phyloP scores from a whole-genome alignment of 2,888 invertebrate species.

The Phanerotoma sp. region DNA sequence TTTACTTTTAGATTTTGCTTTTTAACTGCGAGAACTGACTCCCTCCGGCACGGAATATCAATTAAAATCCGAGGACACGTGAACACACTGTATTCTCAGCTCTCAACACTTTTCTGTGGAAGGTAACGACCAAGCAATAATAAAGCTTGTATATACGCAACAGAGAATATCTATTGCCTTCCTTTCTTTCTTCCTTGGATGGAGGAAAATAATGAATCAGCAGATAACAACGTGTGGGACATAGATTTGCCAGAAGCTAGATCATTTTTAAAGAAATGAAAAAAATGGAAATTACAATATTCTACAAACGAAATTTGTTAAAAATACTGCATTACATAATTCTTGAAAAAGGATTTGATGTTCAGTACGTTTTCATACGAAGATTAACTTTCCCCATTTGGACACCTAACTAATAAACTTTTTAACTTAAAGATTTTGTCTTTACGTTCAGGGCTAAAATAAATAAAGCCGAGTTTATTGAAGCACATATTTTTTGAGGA shows the following conservation, averaged over 20 bases:
- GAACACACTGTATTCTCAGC: conserved; percentile 8
- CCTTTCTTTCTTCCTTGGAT: too few relatives aligned
- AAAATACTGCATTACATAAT: too few relatives aligned
- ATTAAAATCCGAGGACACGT: conserved; percentile 36
- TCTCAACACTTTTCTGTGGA: conserved; percentile 19
- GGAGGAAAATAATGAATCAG: conserved; percentile 1
- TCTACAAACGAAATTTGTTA: not conserved
- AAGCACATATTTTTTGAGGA: too few relatives aligned
- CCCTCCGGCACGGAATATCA: conserved; percentile 38
- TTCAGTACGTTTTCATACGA: too few relatives aligned
- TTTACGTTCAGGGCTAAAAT: too few relatives aligned
- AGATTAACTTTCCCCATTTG: too few relatives aligned
- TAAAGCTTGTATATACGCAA: conserved; percentile 22
- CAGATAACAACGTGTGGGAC: not conserved
- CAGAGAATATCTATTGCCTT: not conserved
- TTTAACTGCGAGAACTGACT: too few relatives aligned
- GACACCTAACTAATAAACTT: too few relatives aligned
- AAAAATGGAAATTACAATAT: not conserved
- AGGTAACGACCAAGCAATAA: conserved; percentile 27
- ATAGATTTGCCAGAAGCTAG: not conserved
- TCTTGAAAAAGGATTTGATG: too few relatives aligned
- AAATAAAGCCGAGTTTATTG: too few relatives aligned
- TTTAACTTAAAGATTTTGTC: too few relatives aligned
- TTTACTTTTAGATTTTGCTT: conserved; percentile 10
- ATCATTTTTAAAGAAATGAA: not conserved